Evolutionary conservation across 2,888 invertebrate genomes (phyloP).

Genomic region (Habrosyne pyritoides): DNA sequence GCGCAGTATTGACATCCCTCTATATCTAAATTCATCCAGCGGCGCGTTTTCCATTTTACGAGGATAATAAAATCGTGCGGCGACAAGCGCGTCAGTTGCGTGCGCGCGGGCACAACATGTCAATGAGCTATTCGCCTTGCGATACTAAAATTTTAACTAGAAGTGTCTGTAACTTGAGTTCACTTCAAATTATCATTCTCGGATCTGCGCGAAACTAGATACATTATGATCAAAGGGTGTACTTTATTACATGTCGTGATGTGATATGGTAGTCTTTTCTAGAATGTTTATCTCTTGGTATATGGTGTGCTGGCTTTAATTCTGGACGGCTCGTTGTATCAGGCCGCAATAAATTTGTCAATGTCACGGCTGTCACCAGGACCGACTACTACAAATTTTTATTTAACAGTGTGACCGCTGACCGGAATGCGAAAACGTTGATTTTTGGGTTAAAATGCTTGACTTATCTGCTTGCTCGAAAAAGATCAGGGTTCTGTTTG

Average conservation of each 20-base stretch:
- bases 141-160: constrained; percentile 29
- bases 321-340: constrained; percentile 26
- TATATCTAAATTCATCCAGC: constrained; percentile 50
- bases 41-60: constrained; percentile 54
- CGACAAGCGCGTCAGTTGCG: constrained; percentile 49
- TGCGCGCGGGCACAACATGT: constrained; percentile 37
- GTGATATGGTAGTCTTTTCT: constrained; percentile 27
- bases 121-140: constrained; percentile 40
- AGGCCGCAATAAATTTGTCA: constrained; percentile 66
- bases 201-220: not conserved
- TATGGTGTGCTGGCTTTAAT: constrained; percentile 33
- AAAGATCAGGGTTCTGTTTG: not conserved
- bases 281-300: constrained; percentile 31
- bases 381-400: constrained; percentile 47
- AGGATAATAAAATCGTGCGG: constrained; percentile 59
- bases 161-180: constrained; percentile 20
- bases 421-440: constrained; percentile 46
- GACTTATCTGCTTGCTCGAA: constrained; percentile 1
- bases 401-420: constrained; percentile 44
- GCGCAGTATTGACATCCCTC: constrained; percentile 35
- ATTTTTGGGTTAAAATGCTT: constrained; percentile 4
- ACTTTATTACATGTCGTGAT: constrained; percentile 9
- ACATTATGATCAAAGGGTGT: not conserved
- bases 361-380: constrained; percentile 49
- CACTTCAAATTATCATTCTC: constrained; percentile 9